Percentiles rank a stretch among this genome's conserved stretches.
Evolutionary conservation across 2,113 vertebrate species (phyloP).

Genomic region (Hymenochirus boettgeri): DNA sequence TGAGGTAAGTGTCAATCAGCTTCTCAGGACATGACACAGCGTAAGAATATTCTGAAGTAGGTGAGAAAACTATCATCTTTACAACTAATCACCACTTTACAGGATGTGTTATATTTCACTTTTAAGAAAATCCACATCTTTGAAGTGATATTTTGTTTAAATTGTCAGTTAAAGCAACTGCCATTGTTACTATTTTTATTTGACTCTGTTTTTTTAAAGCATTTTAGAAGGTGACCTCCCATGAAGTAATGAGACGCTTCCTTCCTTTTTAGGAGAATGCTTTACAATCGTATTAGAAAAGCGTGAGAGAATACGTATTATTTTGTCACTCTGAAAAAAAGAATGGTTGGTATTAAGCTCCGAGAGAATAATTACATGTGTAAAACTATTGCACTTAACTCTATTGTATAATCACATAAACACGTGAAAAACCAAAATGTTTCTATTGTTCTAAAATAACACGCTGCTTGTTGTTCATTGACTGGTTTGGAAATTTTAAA

Average conservation of each 20-base stretch:
- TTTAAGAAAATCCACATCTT: conserved; percentile 5
- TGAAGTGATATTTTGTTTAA: conserved; percentile 7
- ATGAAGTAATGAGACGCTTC: conserved; percentile 3
- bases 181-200: conserved; percentile 4
- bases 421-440: not conserved
- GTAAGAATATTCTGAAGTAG: not conserved
- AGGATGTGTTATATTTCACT: conserved; percentile 8
- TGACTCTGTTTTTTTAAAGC: not conserved
- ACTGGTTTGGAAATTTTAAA: not conserved
- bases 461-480: not conserved
- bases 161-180: conserved; percentile 1
- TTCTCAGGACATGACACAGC: conserved; percentile 12
- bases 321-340: conserved; percentile 13
- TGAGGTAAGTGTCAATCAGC: conserved; percentile 21
- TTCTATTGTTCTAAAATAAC: conserved; percentile 4
- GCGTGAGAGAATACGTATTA: conserved; percentile 2
- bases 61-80: conserved; percentile 9
- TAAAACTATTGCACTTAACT: not conserved
- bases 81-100: conserved; percentile 12
- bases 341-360: not conserved
- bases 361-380: conserved; percentile 2
- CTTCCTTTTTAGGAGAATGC: not conserved
- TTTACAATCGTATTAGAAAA: conserved; percentile 1
- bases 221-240: conserved; percentile 11
- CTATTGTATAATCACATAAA: not conserved